Evolutionary conservation across 2,888 invertebrate genomes (phyloP), one percentile per base, ranked within the genome.

Genomic region (Trisateles emortualis): DNA sequence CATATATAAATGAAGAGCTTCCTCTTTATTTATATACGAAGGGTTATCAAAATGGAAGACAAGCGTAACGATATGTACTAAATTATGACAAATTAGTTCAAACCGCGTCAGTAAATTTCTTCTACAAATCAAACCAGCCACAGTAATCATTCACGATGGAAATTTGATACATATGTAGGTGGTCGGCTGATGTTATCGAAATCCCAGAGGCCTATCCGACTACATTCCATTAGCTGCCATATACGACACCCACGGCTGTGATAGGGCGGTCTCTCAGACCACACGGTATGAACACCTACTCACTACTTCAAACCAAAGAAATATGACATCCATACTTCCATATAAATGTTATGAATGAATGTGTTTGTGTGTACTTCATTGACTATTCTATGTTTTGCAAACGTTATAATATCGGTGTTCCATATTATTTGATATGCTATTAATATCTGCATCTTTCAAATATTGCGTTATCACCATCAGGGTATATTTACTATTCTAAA

Each of bases 141-240:
- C n/a, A 39, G 13, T 11, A 22, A 26, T 8, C n/a, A 36, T 10
- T 36, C 13, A 22, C 11, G 17, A 22, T 35, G 10, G 51, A 52
- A 40, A 45, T 40, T 29, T 33, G 29, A 52, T 40, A 52, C 14
- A 24, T 24, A 14, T 36, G 45, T 45, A 52, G 44, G 44, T 35
- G 26, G 45, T 33, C 35, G 10, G 19, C 1, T 9, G 51, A 52
- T 45, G 19, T 45, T 45, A 52, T 52, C 51, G 5, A 14, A 10
- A 4, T 16, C 17, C 38, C 36, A n/a, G 26, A 24, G 38, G 30
- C 36, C 8, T n/a, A 24, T 52, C 14, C 14, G 11, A 38, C 40
- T 43, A 26, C 30, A 30, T 30, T 45, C 45, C 26, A 42, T 36
- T 35, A 39, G 13, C 44, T 40, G n/a, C 22, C 19, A 29, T 40